These are phyloP conservation scores for Bradypodion pumilum DNA, from an alignment of 2,797 vertebrate species.

Conservation along the genomic window DNA sequence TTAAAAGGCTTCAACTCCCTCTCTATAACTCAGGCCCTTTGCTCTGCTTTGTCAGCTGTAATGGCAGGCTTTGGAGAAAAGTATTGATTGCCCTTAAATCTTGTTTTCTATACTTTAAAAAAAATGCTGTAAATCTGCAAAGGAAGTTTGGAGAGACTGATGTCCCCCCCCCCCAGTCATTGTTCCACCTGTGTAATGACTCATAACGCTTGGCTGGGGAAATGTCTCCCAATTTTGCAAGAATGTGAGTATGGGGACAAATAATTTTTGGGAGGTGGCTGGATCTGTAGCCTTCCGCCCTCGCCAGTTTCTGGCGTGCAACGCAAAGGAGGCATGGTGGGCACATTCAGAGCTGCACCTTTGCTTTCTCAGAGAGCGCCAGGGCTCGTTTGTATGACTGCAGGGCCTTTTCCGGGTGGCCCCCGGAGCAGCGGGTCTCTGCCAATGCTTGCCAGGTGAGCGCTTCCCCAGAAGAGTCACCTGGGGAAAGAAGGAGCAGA, in stretches of 20 bases:
- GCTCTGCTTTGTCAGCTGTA: neutral
- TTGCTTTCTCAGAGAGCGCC: conserved; percentile 64
- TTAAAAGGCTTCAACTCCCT: neutral
- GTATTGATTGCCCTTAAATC: neutral
- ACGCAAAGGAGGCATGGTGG: conserved; percentile 30
- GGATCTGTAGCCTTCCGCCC: neutral
- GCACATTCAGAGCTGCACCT: conserved; percentile 47
- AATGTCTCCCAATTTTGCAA: neutral
- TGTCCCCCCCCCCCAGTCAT: no score
- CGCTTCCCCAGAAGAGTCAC: conserved; percentile 41
- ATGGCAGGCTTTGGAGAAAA: neutral
- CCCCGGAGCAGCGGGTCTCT: conserved; percentile 25
- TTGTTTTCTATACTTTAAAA: neutral
- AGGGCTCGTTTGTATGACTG: conserved; percentile 59
- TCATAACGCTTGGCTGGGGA: no score
- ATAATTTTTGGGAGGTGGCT: no score
- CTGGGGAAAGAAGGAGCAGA: conserved; percentile 8
- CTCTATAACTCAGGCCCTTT: neutral
- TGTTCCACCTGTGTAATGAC: no score
- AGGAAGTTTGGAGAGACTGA: neutral
- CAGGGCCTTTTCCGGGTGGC: conserved; percentile 38
- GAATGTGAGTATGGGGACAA: no score
- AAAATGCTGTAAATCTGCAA: neutral
- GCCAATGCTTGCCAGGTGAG: conserved; percentile 35
- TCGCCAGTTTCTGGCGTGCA: neutral